Percentiles rank a stretch among this genome's conserved stretches.
phyloP scores from a whole-genome alignment of 2,888 invertebrate species.

The Dryocosmus kuriphilus region DNA sequence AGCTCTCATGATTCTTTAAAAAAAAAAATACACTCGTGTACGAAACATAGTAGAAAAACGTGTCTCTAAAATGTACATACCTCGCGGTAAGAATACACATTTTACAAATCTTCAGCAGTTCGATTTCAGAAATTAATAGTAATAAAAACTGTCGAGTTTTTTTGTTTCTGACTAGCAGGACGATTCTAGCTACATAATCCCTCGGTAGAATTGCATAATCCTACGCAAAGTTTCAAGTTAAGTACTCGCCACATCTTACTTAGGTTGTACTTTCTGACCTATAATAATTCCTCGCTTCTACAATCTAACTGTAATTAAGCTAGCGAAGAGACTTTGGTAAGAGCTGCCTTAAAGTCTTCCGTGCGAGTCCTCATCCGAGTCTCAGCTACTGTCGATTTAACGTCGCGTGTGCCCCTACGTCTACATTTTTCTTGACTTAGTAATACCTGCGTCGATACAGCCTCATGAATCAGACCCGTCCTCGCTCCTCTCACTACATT shows the following conservation, averaged over 20 bases:
- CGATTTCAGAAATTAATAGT: constrained; percentile 20
- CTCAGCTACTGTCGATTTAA: constrained; percentile 39
- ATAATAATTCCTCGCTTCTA: constrained; percentile 19
- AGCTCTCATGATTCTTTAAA: constrained; percentile 8
- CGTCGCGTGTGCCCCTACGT: constrained; percentile 41
- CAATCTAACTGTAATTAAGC: constrained; percentile 11
- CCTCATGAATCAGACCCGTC: constrained; percentile 28
- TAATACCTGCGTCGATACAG: constrained; percentile 40
- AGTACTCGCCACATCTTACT: constrained; percentile 33
- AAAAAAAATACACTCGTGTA: constrained; percentile 33
- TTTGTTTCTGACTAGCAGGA: constrained; percentile 30
- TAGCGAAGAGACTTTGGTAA: constrained; percentile 33
- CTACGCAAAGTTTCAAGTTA: constrained; percentile 16
- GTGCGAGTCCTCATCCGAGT: constrained; percentile 39
- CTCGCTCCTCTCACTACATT: constrained; percentile 27
- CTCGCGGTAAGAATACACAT: constrained; percentile 9
- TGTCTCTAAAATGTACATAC: neutral
- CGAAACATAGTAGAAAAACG: constrained; percentile 16
- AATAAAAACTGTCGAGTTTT: constrained; percentile 32
- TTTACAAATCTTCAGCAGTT: constrained; percentile 30
- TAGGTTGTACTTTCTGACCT: constrained; percentile 30
- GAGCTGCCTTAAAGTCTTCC: constrained; percentile 35
- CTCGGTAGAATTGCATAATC: constrained; percentile 30
- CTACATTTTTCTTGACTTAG: constrained; percentile 40
- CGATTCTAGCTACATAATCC: constrained; percentile 37